phyloP scores from a whole-genome alignment of 2,797 vertebrate genomes.

The Ataeniobius toweri region DNA sequence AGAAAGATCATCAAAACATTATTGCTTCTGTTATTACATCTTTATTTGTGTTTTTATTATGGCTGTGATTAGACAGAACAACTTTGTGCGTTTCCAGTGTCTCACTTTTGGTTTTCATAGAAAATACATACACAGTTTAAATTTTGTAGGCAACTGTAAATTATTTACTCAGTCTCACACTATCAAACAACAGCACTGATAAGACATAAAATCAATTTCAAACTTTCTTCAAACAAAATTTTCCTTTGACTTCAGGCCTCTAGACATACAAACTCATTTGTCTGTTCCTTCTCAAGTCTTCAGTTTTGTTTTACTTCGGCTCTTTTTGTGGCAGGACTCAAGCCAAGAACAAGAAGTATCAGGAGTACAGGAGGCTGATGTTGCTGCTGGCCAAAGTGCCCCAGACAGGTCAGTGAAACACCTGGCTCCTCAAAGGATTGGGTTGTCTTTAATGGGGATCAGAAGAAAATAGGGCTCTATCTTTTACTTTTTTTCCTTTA shows the following conservation, averaged over 20 bases:
- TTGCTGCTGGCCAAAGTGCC: constrained; percentile 83
- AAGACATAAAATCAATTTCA: neutral
- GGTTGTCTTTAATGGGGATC: constrained; percentile 17
- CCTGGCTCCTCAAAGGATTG: constrained; percentile 3
- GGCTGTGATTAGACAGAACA: no score
- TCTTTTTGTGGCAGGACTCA: constrained; percentile 58
- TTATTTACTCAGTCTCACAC: neutral
- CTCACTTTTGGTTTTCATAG: neutral
- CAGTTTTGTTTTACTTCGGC: constrained; percentile 10
- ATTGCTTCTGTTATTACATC: no score
- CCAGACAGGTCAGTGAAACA: constrained; percentile 82
- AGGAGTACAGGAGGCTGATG: constrained; percentile 76
- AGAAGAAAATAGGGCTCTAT: neutral
- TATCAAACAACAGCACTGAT: neutral
- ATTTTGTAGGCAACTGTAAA: neutral
- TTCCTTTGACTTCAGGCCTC: neutral
- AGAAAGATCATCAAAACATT: no score
- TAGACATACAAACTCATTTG: neutral
- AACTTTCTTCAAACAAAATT: neutral
- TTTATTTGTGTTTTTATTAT: no score
- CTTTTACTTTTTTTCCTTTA: neutral
- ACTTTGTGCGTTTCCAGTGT: no score
- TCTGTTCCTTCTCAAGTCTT: constrained; percentile 8
- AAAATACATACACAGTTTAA: neutral
- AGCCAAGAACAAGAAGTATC: constrained; percentile 60